phyloP scores from a whole-genome alignment of 2,797 vertebrate species.

The Pseudotriccus pelzelni region DNA sequence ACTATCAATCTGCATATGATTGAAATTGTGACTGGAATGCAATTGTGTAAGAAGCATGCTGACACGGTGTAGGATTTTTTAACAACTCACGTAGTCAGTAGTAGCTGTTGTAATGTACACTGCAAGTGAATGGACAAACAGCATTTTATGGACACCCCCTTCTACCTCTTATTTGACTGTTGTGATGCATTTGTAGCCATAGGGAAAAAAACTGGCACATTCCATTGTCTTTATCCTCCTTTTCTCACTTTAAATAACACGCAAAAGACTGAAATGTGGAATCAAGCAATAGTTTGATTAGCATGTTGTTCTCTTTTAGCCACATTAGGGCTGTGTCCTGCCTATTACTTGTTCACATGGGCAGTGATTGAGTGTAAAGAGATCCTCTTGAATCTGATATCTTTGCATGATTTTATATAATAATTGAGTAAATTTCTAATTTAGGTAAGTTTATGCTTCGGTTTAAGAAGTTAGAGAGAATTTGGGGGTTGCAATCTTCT shows the following conservation, averaged over 20 bases:
- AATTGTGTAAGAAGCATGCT: neutral
- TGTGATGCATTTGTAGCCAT: neutral
- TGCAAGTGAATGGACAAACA: neutral
- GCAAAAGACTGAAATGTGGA: neutral
- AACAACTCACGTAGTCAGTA: neutral
- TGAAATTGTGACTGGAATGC: neutral
- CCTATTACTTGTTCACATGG: neutral
- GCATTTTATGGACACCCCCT: neutral
- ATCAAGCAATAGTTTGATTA: neutral
- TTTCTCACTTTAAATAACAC: neutral
- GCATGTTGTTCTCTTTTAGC: neutral
- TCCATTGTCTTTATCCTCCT: neutral
- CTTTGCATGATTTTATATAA: neutral
- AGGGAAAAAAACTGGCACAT: neutral
- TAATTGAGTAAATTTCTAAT: neutral
- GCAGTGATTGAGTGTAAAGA: neutral
- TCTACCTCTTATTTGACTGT: neutral
- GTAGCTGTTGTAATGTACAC: neutral
- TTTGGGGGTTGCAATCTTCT: neutral
- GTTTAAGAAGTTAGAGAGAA: neutral
- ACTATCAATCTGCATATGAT: constrained; percentile 56
- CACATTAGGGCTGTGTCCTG: neutral
- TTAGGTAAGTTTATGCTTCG: neutral
- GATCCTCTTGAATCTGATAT: neutral
- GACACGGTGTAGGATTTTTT: neutral